These are phyloP conservation scores for Poecilia wingei DNA, from an alignment of 2,797 vertebrate species.

Conservation along the genomic window DNA sequence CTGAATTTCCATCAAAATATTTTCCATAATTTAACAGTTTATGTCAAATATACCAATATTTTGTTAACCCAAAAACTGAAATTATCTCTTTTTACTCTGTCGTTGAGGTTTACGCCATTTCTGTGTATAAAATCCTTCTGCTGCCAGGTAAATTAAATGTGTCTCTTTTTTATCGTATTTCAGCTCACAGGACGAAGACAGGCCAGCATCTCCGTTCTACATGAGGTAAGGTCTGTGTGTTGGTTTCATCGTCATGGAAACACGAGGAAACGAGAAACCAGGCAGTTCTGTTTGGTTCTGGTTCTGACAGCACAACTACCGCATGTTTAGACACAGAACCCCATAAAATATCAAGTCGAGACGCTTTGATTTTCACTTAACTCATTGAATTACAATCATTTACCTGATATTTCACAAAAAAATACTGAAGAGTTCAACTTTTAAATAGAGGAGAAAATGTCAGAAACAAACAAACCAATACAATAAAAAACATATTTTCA, in stretches of 20 bases:
- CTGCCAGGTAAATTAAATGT: constrained; percentile 35
- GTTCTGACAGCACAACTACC: constrained; percentile 2
- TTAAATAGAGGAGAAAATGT: too few relatives aligned
- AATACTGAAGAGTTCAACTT: too few relatives aligned
- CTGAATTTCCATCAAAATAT: too few relatives aligned
- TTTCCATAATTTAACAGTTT: too few relatives aligned
- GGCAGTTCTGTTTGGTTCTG: constrained; percentile 34
- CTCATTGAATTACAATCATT: not conserved
- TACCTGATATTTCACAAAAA: too few relatives aligned
- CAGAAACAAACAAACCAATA: too few relatives aligned
- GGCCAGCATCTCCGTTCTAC: constrained; percentile 92
- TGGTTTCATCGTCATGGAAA: constrained; percentile 59
- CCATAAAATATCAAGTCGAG: not conserved
- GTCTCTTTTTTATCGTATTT: constrained; percentile 63
- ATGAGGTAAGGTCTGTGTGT: constrained; percentile 83
- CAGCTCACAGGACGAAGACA: constrained; percentile 90
- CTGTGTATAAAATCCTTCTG: constrained; percentile 21
- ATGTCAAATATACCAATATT: too few relatives aligned
- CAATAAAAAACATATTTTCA: too few relatives aligned
- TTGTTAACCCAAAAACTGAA: too few relatives aligned
- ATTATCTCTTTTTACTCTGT: too few relatives aligned
- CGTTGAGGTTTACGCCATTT: constrained; percentile 23
- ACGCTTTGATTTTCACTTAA: constrained; percentile 2
- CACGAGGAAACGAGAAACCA: constrained; percentile 34
- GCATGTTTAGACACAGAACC: constrained; percentile 19